Conservation (phyloP, 2,888 invertebrate genomes). For the Geophilus truncorum region DNA sequence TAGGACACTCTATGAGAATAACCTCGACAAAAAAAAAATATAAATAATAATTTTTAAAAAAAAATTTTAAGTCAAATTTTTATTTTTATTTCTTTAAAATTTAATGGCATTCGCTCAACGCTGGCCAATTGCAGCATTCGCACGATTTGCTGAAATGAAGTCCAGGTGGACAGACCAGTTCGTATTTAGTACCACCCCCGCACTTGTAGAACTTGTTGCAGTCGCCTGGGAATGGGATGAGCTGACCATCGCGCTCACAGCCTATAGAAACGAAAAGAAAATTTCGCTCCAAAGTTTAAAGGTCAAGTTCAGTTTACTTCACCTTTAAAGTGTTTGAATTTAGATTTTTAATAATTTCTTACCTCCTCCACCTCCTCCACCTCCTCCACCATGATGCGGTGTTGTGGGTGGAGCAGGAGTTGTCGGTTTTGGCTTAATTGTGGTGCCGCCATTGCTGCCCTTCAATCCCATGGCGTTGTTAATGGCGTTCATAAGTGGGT, state of each 20-base stretch:
- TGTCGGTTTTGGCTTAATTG: neutral
- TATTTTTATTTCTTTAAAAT: too few species aligned
- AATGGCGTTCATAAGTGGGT: conserved; percentile 19
- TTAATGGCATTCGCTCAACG: neutral
- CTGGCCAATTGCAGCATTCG: neutral
- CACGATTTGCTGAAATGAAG: neutral
- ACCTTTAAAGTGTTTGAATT: too few species aligned
- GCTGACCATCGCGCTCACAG: neutral
- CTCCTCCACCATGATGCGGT: neutral
- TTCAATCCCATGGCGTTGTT: neutral
- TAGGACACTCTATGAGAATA: too few species aligned
- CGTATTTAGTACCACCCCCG: neutral
- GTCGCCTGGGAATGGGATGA: neutral
- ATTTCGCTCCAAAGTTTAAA: too few species aligned
- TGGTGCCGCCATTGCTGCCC: neutral
- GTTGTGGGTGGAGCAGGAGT: neutral
- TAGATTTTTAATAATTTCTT: too few species aligned
- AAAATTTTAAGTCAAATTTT: neutral
- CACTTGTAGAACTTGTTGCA: neutral
- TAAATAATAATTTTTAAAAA: too few species aligned
- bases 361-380: neutral
- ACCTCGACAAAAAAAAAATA: too few species aligned
- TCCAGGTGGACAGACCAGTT: neutral
- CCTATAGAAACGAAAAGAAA: neutral
- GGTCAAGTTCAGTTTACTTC: too few species aligned